Evolutionary conservation across 2,888 invertebrate species (phyloP), one percentile per base, ranked within the genome.

Genomic region (Hydriomena furcata): DNA sequence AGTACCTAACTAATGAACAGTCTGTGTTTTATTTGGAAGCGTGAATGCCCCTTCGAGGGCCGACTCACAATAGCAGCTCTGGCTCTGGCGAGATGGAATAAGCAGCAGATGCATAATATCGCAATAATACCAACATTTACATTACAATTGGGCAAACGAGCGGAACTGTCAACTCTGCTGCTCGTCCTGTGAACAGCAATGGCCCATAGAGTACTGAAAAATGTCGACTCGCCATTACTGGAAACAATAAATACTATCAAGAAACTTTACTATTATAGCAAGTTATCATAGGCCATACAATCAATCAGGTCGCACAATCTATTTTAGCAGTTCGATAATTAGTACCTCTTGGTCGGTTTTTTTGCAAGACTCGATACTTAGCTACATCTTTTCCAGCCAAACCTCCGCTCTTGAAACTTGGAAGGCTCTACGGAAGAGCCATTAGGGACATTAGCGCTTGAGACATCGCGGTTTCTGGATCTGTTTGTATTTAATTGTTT

Each of bases 121-220:
- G 7, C 42, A 34, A 38, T 48, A 48, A 48, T 24, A 32, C 8
- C 38, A 7, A 36, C 32, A 37, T 52, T 48, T 34, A 35, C 43
- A 49, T 58, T 44, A 48, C 45, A 52, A 52, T 55, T 47, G 41
- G 24, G 32, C 23, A 54, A 54, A 52, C 48, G 43, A 50, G 45
- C 23, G 48, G 32, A 48, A 40, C 38, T 30, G 34, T 38, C 49
- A 7, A 38, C 48, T 25, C 35, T 40, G 40, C 41, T 46, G 43
- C 24, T 28, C 36, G 35, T 36, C 52, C 40, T 8, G 7, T 8
- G 31, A 24, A 25, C 7, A 23, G 10, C 11, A 7, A 4, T 21
- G 1, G 8, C 8, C 6, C 17, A 24, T n/a, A 10, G 41, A 32
- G 31, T 5, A 17, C 13, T 3, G 23, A n/a, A 20, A 10, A 6